phyloP scores from a whole-genome alignment of 2,797 vertebrate genomes.

The Brachymystax lenok region DNA sequence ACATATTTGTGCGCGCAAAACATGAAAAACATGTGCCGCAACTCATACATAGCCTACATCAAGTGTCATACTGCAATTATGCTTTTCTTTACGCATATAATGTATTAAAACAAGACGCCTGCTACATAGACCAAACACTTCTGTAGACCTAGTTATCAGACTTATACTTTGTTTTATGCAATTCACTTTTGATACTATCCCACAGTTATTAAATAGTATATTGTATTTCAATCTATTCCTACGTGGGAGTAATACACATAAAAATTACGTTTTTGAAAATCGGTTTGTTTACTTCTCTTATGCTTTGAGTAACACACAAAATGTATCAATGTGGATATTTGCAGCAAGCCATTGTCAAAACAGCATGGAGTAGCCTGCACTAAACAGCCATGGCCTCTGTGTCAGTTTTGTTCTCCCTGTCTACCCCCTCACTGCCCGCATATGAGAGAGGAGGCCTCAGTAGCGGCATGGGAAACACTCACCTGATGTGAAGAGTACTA shows the following conservation, averaged over 20 bases:
- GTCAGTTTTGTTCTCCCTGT: slow-evolving; percentile 32
- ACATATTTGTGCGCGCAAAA: slow-evolving; percentile 69
- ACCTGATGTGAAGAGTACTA: slow-evolving; percentile 99
- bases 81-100: slow-evolving; percentile 60
- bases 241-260: not conserved
- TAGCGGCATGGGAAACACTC: slow-evolving; percentile 67
- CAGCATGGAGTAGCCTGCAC: slow-evolving; percentile 46
- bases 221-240: not conserved
- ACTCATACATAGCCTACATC: slow-evolving; percentile 68
- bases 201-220: not conserved
- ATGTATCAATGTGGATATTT: slow-evolving; percentile 66
- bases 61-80: slow-evolving; percentile 58
- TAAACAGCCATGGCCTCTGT: slow-evolving; percentile 23
- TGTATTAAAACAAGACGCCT: slow-evolving; percentile 51
- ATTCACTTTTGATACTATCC: not conserved
- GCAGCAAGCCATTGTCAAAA: slow-evolving; percentile 64
- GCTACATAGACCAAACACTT: slow-evolving; percentile 47
- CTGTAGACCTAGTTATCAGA: not conserved
- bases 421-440: slow-evolving; percentile 23
- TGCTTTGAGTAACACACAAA: slow-evolving; percentile 59
- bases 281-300: slow-evolving; percentile 64
- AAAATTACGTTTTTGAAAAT: not conserved
- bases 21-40: slow-evolving; percentile 64
- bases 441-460: slow-evolving; percentile 52
- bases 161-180: not conserved